A percentile compares a stretch with the other conserved stretches of the same genome.
phyloP scores from a whole-genome alignment of 2,888 invertebrate species.

The Eledona agricola region DNA sequence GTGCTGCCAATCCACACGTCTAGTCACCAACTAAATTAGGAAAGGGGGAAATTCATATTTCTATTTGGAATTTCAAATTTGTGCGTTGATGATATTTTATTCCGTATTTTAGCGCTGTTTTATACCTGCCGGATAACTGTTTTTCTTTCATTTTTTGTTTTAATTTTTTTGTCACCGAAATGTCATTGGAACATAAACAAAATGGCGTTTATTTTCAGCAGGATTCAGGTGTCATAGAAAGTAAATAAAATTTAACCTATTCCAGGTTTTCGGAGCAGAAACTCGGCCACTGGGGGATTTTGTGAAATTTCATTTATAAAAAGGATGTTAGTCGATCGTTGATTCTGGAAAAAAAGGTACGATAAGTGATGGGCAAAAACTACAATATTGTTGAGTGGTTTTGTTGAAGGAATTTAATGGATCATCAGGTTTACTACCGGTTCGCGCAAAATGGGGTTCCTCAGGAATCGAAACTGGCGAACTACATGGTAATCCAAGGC shows the following conservation, averaged over 20 bases:
- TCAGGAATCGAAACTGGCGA: slow-evolving; percentile 84
- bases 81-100: too few species aligned
- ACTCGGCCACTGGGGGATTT: background rate
- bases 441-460: slow-evolving; percentile 79
- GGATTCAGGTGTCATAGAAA: slow-evolving; percentile 32
- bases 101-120: too few species aligned
- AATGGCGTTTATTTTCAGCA: slow-evolving; percentile 38
- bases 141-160: too few species aligned
- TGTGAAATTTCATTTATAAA: slow-evolving; percentile 9
- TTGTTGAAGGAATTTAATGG: slow-evolving; percentile 65
- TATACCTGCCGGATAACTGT: too few species aligned
- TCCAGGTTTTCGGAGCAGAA: slow-evolving; percentile 11
- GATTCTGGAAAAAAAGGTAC: slow-evolving; percentile 27
- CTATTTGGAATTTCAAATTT: too few species aligned
- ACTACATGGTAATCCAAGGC: slow-evolving; percentile 77
- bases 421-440: slow-evolving; percentile 78
- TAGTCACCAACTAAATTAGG: too few species aligned
- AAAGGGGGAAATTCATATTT: too few species aligned
- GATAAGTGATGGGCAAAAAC: slow-evolving; percentile 4
- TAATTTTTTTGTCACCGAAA: slow-evolving; percentile 8
- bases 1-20: too few species aligned
- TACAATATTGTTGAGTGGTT: slow-evolving; percentile 19
- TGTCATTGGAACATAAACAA: slow-evolving; percentile 35
- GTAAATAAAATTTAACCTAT: slow-evolving; percentile 30
- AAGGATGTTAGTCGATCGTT: slow-evolving; percentile 27